phyloP scores from a whole-genome alignment of 2,113 vertebrate species.

The Pteropus alecto region DNA sequence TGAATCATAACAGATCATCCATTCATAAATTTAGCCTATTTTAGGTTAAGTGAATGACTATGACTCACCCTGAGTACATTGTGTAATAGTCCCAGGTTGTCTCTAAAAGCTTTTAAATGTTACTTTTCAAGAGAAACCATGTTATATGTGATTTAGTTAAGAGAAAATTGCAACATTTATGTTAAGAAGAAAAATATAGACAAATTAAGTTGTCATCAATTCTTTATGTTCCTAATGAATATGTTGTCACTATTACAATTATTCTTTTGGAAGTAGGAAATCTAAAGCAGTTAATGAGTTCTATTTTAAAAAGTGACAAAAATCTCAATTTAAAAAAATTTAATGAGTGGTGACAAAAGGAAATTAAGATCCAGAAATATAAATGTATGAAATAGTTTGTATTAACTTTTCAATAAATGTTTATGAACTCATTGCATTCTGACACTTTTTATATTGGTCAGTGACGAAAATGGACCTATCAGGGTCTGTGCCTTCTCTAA shows the following conservation, averaged over 20 bases:
- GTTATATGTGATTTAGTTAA: slow-evolving; percentile 76
- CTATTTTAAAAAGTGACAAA: slow-evolving; percentile 51
- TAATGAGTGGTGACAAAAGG: neutral
- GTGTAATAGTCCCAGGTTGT: slow-evolving; percentile 76
- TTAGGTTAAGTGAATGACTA: slow-evolving; percentile 77
- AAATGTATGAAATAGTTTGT: neutral
- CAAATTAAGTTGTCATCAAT: slow-evolving; percentile 80
- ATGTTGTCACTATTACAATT: slow-evolving; percentile 68
- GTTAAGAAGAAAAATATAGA: slow-evolving; percentile 76
- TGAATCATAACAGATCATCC: slow-evolving; percentile 80
- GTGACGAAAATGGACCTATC: neutral
- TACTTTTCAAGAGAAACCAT: slow-evolving; percentile 78
- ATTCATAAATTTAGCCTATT: slow-evolving; percentile 81
- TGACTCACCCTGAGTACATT: slow-evolving; percentile 79
- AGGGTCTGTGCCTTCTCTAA: neutral
- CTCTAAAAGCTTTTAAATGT: slow-evolving; percentile 79
- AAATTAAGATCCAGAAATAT: slow-evolving; percentile 16
- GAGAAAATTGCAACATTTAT: slow-evolving; percentile 75
- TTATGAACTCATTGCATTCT: neutral
- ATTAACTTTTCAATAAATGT: neutral
- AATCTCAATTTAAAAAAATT: neutral
- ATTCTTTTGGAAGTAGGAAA: slow-evolving; percentile 51
- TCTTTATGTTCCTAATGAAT: slow-evolving; percentile 76
- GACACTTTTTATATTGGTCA: neutral
- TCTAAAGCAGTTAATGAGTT: slow-evolving; percentile 49